A percentile compares a stretch with the other conserved stretches of the same genome.
phyloP scores from a whole-genome alignment of 2,888 invertebrate genomes.

The Buathra laborator region DNA sequence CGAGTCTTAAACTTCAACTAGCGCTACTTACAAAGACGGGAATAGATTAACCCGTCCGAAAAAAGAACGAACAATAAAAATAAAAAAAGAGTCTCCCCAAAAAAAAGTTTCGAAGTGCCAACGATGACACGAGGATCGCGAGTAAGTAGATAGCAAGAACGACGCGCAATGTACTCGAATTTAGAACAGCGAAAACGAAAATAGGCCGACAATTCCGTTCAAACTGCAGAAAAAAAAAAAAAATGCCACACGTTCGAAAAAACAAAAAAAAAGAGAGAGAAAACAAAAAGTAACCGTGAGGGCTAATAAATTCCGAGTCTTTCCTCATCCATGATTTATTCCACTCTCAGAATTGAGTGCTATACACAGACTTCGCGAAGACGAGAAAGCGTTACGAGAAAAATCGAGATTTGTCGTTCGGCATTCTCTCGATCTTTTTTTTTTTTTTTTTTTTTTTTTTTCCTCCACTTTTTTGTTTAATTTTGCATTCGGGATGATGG shows the following conservation, averaged over 20 bases:
- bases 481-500: background rate
- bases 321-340: background rate
- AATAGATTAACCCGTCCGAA: slow-evolving; percentile 55
- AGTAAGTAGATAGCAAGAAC: background rate
- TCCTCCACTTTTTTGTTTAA: background rate
- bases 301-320: background rate
- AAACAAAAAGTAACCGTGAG: background rate
- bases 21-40: slow-evolving; percentile 28
- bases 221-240: background rate
- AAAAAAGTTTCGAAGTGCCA: slow-evolving; percentile 16
- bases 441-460: background rate
- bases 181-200: slow-evolving; percentile 54
- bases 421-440: background rate
- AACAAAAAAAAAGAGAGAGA: background rate
- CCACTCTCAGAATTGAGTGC: background rate
- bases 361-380: background rate
- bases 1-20: slow-evolving; percentile 21
- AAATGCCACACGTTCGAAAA: background rate
- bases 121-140: slow-evolving; percentile 21
- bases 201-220: slow-evolving; percentile 51
- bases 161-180: slow-evolving; percentile 25
- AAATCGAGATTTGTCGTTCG: background rate
- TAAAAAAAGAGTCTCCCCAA: slow-evolving; percentile 1
- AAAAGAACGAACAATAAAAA: slow-evolving; percentile 48
- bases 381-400: background rate